Evolutionary conservation across 2,797 vertebrate species (phyloP).

Genomic region (Oryzias dopingdopingensis): DNA sequence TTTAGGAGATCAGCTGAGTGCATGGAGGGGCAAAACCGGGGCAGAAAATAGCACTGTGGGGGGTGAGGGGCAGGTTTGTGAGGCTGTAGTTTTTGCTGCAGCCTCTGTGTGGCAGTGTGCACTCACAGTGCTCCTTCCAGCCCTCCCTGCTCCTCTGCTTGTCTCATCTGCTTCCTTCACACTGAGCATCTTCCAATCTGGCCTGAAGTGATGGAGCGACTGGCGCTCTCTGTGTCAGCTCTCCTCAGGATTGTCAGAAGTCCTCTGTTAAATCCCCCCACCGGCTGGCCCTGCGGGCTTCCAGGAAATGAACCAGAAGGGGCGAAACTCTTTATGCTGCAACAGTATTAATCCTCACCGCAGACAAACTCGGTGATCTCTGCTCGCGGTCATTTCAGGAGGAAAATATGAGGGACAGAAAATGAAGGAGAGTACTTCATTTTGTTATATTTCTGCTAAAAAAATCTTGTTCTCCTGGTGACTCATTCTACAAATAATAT

Average conservation of each 20-base stretch:
- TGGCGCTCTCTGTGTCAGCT: conserved; percentile 58
- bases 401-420: conserved; percentile 5
- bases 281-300: conserved; percentile 61
- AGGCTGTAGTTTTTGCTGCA: conserved; percentile 9
- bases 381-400: conserved; percentile 55
- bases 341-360: conserved; percentile 39
- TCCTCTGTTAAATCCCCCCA: conserved; percentile 68
- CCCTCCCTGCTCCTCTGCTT: conserved; percentile 54
- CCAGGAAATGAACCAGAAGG: conserved; percentile 66
- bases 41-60: too few relatives aligned
- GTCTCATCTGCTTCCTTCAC: conserved; percentile 67
- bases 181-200: conserved; percentile 69
- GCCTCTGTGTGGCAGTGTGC: conserved; percentile 61
- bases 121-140: conserved; percentile 29
- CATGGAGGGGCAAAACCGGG: too few relatives aligned
- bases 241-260: conserved; percentile 71
- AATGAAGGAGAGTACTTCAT: too few relatives aligned
- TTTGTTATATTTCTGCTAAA: conserved; percentile 7
- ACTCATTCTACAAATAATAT: conserved; percentile 23
- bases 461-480: conserved; percentile 14
- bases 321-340: conserved; percentile 47
- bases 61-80: too few relatives aligned
- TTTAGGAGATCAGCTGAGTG: too few relatives aligned
- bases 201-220: conserved; percentile 62
- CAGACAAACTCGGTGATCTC: conserved; percentile 35